Percentiles rank a stretch among this genome's conserved stretches.
These are phyloP conservation scores for Sorex araneus DNA, from an alignment of 2,113 vertebrate genomes.

Conservation along the genomic window DNA sequence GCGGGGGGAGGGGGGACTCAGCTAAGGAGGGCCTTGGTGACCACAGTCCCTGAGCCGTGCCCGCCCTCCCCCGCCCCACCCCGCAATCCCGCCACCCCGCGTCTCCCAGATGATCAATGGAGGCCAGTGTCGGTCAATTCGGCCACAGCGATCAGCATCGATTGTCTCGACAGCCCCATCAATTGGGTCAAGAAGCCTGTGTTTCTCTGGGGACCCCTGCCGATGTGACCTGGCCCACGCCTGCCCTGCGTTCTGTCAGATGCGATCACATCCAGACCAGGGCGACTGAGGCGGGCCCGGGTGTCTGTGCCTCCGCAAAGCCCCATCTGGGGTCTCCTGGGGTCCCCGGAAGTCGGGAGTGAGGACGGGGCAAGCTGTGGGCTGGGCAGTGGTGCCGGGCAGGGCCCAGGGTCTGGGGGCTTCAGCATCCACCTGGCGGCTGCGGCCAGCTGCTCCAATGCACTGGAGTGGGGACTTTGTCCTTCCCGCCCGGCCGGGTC, in stretches of 20 bases:
- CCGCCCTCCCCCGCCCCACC: too few relatives aligned
- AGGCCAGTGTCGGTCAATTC: conserved; percentile 71
- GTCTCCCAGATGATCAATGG: conserved; percentile 74
- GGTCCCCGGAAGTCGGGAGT: too few relatives aligned
- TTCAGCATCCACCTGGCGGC: too few relatives aligned
- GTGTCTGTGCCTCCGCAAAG: too few relatives aligned
- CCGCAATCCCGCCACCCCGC: too few relatives aligned
- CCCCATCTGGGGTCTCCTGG: too few relatives aligned
- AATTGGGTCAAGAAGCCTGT: conserved; percentile 61
- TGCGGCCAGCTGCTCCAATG: too few relatives aligned
- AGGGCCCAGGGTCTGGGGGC: too few relatives aligned
- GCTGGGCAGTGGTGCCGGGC: too few relatives aligned
- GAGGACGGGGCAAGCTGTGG: too few relatives aligned
- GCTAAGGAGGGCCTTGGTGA: background rate
- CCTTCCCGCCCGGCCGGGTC: too few relatives aligned
- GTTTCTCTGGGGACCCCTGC: conserved; percentile 53
- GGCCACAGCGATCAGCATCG: conserved; percentile 75
- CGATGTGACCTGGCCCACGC: background rate
- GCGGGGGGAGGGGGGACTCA: background rate
- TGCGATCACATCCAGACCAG: background rate
- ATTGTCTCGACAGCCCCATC: conserved; percentile 67
- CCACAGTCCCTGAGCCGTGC: conserved; percentile 17
- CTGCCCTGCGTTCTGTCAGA: background rate
- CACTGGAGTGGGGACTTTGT: too few relatives aligned
- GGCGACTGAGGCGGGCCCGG: conserved; percentile 68